Percentiles rank a stretch among this genome's conserved stretches.
Evolutionary conservation across 2,797 vertebrate species (phyloP).

Genomic region (Falco columbarius): DNA sequence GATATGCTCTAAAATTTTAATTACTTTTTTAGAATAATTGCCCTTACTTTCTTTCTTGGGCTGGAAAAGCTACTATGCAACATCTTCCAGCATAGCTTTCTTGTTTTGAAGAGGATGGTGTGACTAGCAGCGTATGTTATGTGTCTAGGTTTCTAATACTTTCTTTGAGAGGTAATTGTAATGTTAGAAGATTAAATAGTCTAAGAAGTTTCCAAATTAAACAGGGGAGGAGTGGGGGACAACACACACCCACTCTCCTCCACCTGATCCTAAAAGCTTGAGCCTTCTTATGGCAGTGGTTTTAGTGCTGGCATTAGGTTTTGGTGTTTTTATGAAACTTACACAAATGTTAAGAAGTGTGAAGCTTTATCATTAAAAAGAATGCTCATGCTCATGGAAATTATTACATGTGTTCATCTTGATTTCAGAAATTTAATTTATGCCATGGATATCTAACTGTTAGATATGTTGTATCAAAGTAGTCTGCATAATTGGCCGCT

Average conservation of each 20-base stretch:
- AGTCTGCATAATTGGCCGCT: neutral
- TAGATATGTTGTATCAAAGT: neutral
- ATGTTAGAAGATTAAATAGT: neutral
- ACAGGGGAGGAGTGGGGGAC: fast-evolving
- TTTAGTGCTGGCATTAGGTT: neutral
- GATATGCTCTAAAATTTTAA: neutral
- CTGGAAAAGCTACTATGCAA: neutral
- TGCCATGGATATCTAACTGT: neutral
- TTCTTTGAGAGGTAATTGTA: neutral
- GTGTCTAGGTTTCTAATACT: neutral
- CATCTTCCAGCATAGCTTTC: neutral
- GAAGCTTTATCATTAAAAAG: neutral
- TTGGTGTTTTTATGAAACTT: neutral
- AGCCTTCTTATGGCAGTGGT: neutral
- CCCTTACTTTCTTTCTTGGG: neutral
- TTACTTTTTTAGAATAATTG: neutral
- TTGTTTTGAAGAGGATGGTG: neutral
- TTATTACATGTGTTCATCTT: neutral
- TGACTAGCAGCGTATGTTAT: neutral
- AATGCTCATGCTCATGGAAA: neutral
- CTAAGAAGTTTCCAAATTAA: neutral
- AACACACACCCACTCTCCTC: neutral
- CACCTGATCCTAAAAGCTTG: neutral
- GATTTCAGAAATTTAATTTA: neutral
- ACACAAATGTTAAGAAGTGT: neutral